Percentiles rank a stretch among this genome's conserved stretches.
phyloP scores from a whole-genome alignment of 2,797 vertebrate genomes.

The Darevskia mixta region DNA sequence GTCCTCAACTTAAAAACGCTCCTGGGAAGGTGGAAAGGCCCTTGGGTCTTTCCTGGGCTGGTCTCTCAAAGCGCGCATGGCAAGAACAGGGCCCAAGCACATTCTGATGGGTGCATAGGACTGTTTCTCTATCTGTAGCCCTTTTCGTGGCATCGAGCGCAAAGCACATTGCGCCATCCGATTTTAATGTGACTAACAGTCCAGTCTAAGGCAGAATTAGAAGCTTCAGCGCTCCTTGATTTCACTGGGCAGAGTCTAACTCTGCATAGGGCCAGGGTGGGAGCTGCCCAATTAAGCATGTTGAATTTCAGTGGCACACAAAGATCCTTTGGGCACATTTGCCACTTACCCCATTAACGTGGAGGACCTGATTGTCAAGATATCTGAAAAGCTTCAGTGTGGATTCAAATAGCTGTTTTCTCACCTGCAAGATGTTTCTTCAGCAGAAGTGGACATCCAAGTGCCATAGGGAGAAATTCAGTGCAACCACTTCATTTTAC shows the following conservation, averaged over 20 bases:
- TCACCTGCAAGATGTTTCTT: neutral
- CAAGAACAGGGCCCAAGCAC: neutral
- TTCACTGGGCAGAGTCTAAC: too few species aligned
- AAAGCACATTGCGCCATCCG: too few species aligned
- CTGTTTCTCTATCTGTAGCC: neutral
- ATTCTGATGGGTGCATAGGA: too few species aligned
- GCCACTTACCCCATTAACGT: neutral
- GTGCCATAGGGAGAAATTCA: too few species aligned
- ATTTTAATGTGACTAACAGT: neutral
- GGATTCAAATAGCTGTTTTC: neutral
- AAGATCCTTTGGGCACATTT: neutral
- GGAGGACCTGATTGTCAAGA: constrained; percentile 3
- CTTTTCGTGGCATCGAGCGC: neutral
- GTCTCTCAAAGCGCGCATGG: neutral
- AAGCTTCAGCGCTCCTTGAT: neutral
- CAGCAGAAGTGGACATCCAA: too few species aligned
- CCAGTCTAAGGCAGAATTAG: neutral
- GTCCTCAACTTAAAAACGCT: neutral
- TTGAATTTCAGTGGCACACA: neutral
- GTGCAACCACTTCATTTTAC: neutral
- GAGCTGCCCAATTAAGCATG: too few species aligned
- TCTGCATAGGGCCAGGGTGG: neutral
- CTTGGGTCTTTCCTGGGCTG: neutral
- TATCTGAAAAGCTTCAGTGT: neutral
- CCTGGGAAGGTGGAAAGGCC: neutral